Evolutionary conservation across 1,140 invertebrate genomes (phyloP).

Genomic region (Magallana gigas): DNA sequence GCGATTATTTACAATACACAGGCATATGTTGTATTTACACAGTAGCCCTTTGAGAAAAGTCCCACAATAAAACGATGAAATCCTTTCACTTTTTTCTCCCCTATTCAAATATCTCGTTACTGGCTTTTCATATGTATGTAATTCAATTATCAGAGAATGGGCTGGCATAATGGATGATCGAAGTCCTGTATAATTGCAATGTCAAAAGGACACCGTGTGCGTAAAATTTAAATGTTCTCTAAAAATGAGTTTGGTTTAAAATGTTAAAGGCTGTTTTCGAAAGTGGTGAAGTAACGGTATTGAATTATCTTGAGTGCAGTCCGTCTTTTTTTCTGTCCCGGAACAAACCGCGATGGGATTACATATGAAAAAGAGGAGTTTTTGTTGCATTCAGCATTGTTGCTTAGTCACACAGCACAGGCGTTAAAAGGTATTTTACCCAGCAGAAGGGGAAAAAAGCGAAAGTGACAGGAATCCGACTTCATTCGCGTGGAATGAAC

Average conservation of each 20-base stretch:
- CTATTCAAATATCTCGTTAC: not conserved
- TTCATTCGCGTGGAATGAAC: too few relatives aligned
- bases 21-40: not conserved
- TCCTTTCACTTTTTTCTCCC: constrained; percentile 6
- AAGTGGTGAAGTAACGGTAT: not conserved
- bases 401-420: too few relatives aligned
- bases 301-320: not conserved
- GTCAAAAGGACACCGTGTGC: not conserved
- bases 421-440: too few relatives aligned
- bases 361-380: not conserved
- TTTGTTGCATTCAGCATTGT: not conserved
- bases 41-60: not conserved
- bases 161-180: not conserved
- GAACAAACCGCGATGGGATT: not conserved
- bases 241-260: not conserved
- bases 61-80: constrained; percentile 1
- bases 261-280: not conserved
- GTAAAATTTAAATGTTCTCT: not conserved
- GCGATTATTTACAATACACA: not conserved
- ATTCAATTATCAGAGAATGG: not conserved
- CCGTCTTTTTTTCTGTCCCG: not conserved
- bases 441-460: too few relatives aligned
- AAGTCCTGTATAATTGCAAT: not conserved
- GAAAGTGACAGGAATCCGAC: too few relatives aligned
- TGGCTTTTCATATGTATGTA: not conserved